These are phyloP conservation scores for Aurelia aurita DNA, from an alignment of 30 jellyfish, hydroid and myxozoan genomes.

Conservation along the genomic window DNA sequence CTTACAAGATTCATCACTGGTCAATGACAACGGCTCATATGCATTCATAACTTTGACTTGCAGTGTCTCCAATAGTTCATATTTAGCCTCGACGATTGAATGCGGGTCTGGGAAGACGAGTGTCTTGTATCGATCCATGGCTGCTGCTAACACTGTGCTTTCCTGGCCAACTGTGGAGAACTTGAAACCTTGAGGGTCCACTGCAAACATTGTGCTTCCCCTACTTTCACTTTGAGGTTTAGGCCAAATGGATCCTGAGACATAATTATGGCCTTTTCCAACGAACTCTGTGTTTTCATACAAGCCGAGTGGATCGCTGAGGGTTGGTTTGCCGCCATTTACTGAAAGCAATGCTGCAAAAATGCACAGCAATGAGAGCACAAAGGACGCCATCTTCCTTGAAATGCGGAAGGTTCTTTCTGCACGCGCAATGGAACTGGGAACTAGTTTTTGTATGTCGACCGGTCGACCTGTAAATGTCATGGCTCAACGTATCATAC, in stretches of 20 bases:
- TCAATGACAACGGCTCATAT: slow-evolving; percentile 59
- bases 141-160: slow-evolving; percentile 75
- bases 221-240: slow-evolving; percentile 81
- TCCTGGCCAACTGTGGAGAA: slow-evolving; percentile 66
- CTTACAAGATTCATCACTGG: slow-evolving; percentile 90
- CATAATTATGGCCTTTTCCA: slow-evolving; percentile 79
- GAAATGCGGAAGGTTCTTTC: too few species aligned
- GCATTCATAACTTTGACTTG: slow-evolving; percentile 58
- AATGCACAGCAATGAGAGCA: not conserved
- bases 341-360: slow-evolving; percentile 14
- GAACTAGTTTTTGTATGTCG: too few species aligned
- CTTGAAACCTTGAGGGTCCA: slow-evolving; percentile 77
- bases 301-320: slow-evolving; percentile 85
- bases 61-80: slow-evolving; percentile 50
- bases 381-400: not conserved
- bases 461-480: too few species aligned
- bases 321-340: slow-evolving; percentile 79
- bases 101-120: slow-evolving; percentile 77
- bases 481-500: too few species aligned
- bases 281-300: slow-evolving; percentile 39
- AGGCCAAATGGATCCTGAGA: slow-evolving; percentile 92
- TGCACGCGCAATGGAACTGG: too few species aligned
- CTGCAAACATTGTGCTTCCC: slow-evolving; percentile 46
- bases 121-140: slow-evolving; percentile 72
- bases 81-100: slow-evolving; percentile 33